phyloP scores from a whole-genome alignment of 1,140 invertebrate genomes.

The Polyergus mexicanus region DNA sequence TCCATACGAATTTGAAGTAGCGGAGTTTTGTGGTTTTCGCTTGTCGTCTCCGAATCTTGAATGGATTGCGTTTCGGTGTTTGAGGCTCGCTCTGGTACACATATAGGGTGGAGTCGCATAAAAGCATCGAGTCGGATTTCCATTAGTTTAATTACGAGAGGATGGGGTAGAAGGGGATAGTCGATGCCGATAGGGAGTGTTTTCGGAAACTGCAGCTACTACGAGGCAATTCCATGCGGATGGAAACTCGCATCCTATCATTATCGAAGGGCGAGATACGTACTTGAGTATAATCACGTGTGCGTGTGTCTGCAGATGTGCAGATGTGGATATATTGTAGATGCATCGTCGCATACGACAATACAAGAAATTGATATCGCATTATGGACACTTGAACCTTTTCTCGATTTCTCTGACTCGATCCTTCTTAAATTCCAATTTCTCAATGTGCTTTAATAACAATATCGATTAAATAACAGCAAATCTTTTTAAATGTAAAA shows the following conservation, averaged over 20 bases:
- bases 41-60: slow-evolving; percentile 64
- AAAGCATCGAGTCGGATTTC: slow-evolving; percentile 75
- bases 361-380: background rate
- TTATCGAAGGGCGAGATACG: slow-evolving; percentile 30
- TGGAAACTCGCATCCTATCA: slow-evolving; percentile 46
- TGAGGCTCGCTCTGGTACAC: slow-evolving; percentile 27
- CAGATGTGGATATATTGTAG: background rate
- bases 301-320: background rate
- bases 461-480: too few relatives aligned
- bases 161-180: slow-evolving; percentile 34
- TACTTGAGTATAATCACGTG: background rate
- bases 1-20: slow-evolving; percentile 35
- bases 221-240: slow-evolving; percentile 52
- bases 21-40: slow-evolving; percentile 59
- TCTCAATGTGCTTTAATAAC: background rate
- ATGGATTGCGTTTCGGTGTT: slow-evolving; percentile 73
- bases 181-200: slow-evolving; percentile 59
- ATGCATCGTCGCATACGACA: background rate
- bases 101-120: slow-evolving; percentile 61
- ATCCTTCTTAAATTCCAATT: background rate
- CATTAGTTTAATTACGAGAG: slow-evolving; percentile 83
- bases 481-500: too few relatives aligned
- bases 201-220: slow-evolving; percentile 58
- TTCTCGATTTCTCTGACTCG: background rate
- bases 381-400: background rate